Evolutionary conservation across 2,888 invertebrate genomes (phyloP).

Genomic region (Cryptus armator): DNA sequence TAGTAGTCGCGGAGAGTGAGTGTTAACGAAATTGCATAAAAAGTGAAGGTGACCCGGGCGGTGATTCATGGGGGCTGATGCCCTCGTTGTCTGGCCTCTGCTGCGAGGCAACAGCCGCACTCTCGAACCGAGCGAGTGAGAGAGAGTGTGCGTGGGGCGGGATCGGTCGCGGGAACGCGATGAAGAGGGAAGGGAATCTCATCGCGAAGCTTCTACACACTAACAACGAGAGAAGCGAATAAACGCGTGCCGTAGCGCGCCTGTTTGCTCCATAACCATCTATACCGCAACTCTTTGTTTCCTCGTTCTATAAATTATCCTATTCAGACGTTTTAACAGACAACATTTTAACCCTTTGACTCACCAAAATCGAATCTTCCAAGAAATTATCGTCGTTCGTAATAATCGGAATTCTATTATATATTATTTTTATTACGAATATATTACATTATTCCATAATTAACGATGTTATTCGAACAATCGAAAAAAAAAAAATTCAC

Average conservation of each 20-base stretch:
- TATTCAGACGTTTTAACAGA: not conserved
- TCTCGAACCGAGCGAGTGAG: constrained; percentile 44
- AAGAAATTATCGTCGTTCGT: too few species aligned
- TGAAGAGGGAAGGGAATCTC: constrained; percentile 53
- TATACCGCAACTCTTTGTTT: constrained; percentile 49
- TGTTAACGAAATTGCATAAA: constrained; percentile 82
- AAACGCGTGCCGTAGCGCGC: constrained; percentile 20
- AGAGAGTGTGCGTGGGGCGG: constrained; percentile 46
- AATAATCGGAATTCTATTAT: too few species aligned
- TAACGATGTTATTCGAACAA: not conserved
- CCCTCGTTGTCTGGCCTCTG: constrained; percentile 83
- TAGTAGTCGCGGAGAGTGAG: constrained; percentile 55
- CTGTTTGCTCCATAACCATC: constrained; percentile 22
- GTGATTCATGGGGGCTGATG: constrained; percentile 84
- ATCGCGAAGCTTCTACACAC: constrained; percentile 44
- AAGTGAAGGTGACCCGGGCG: constrained; percentile 83
- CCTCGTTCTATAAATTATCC: constrained; percentile 44
- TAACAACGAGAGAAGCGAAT: constrained; percentile 33
- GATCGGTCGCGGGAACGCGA: constrained; percentile 27
- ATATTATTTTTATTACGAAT: too few species aligned
- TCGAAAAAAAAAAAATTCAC: too few species aligned
- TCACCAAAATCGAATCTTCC: not conserved
- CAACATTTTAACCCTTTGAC: not conserved
- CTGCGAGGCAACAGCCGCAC: constrained; percentile 63
- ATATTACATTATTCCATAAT: too few species aligned